Conservation (phyloP, 1,140 invertebrate genomes). For the Meloidogyne hapla region DNA sequence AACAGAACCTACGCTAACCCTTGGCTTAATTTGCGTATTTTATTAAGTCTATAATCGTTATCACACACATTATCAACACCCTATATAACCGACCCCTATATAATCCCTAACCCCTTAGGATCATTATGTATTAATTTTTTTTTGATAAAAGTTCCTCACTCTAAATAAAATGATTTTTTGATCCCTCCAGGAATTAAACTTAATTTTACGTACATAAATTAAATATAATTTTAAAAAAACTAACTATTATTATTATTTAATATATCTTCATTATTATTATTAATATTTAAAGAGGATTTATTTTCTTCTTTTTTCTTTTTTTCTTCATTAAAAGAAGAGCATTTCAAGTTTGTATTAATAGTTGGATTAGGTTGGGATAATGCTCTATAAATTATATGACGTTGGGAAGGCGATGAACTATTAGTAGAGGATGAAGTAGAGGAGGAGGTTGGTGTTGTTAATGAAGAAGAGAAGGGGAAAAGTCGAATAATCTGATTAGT, state of each 20-base stretch:
- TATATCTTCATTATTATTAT: neutral
- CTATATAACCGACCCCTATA: too few species aligned
- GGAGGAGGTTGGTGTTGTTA: neutral
- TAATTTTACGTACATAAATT: too few species aligned
- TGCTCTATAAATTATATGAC: constrained; percentile 5
- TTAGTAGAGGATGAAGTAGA: neutral
- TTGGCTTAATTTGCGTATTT: too few species aligned
- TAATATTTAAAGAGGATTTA: neutral
- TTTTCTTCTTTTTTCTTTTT: neutral
- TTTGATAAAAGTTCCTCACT: too few species aligned
- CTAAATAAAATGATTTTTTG: too few species aligned
- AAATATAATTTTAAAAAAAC: neutral
- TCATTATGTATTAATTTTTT: too few species aligned
- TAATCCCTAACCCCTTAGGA: too few species aligned
- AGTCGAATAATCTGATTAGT: constrained; percentile 1
- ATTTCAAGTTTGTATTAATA: neutral
- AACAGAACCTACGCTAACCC: too few species aligned
- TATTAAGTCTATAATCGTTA: too few species aligned
- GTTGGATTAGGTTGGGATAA: neutral
- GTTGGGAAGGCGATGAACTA: neutral
- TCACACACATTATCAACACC: too few species aligned
- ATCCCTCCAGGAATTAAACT: too few species aligned
- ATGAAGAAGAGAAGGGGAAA: neutral
- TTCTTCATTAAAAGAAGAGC: neutral
- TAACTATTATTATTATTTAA: constrained; percentile 4